A percentile compares a stretch with the other conserved stretches of the same genome.
phyloP scores from a whole-genome alignment of 2,797 vertebrate genomes.

The Leptoclinus maculatus region DNA sequence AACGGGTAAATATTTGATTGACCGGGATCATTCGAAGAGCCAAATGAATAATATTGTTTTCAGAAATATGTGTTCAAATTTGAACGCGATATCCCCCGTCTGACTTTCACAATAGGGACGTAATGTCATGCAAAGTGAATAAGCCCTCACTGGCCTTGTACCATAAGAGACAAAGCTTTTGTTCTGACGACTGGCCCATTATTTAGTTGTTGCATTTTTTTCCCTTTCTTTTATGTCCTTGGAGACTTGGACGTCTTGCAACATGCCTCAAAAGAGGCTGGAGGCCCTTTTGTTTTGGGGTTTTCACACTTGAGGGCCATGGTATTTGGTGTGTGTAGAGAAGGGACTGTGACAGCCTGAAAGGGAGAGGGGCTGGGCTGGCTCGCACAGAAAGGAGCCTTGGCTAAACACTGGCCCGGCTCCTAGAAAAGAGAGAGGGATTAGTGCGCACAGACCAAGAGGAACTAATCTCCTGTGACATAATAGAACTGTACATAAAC shows the following conservation, averaged over 20 bases:
- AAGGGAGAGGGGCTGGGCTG: constrained; percentile 68
- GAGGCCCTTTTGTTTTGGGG: constrained; percentile 80
- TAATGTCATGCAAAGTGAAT: constrained; percentile 74
- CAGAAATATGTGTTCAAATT: constrained; percentile 65
- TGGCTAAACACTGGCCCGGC: constrained; percentile 73
- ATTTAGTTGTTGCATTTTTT: constrained; percentile 77
- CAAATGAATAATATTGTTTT: constrained; percentile 68
- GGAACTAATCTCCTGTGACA: constrained; percentile 83
- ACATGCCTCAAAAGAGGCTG: constrained; percentile 76
- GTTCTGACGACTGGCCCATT: constrained; percentile 62
- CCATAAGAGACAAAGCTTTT: constrained; percentile 70
- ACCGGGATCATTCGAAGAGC: constrained; percentile 45
- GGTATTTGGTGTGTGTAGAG: constrained; percentile 75
- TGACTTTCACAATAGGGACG: constrained; percentile 65
- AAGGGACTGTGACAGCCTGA: constrained; percentile 69
- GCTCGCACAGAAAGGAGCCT: constrained; percentile 71
- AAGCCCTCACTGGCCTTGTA: constrained; percentile 69
- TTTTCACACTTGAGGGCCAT: constrained; percentile 81
- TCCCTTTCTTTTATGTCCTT: constrained; percentile 64
- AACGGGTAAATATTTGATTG: constrained; percentile 68
- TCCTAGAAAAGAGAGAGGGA: constrained; percentile 76
- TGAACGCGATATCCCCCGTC: constrained; percentile 57
- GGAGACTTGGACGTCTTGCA: constrained; percentile 78
- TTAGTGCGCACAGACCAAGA: constrained; percentile 77
- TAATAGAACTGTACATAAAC: constrained; percentile 86